These are phyloP conservation scores for Epinephelus awoara DNA, from an alignment of 2,797 vertebrate species.

Conservation along the genomic window DNA sequence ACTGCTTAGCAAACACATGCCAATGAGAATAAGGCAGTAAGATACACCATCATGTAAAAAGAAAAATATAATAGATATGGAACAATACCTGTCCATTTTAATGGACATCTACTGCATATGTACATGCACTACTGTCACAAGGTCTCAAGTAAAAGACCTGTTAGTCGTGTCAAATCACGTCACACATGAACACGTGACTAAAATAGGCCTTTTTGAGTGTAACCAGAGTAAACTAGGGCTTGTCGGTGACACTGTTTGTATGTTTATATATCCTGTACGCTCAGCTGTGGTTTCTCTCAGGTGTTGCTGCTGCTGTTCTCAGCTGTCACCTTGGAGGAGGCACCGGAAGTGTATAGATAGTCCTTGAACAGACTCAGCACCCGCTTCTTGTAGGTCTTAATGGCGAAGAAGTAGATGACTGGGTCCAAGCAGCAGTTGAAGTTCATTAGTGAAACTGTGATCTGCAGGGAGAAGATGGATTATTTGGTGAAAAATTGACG, in stretches of 20 bases:
- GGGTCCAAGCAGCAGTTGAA: conserved; percentile 91
- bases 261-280: neutral
- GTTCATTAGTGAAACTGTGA: conserved; percentile 90
- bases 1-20: neutral
- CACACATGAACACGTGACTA: conserved; percentile 1
- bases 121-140: neutral
- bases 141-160: neutral
- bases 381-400: conserved; percentile 88
- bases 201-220: neutral
- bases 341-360: conserved; percentile 76
- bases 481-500: neutral
- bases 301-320: conserved; percentile 89
- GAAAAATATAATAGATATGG: neutral
- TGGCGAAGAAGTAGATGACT: conserved; percentile 92
- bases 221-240: conserved; percentile 28
- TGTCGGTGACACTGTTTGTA: neutral
- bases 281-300: conserved; percentile 69
- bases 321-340: conserved; percentile 81
- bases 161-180: neutral
- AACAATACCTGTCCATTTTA: neutral
- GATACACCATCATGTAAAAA: neutral
- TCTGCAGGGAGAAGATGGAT: conserved; percentile 65
- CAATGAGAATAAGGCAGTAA: neutral
- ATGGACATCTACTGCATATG: neutral
- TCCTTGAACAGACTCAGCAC: conserved; percentile 87